These are phyloP conservation scores for Atopsyche davidsoni DNA, from an alignment of 1,140 invertebrate genomes.

Conservation along the genomic window DNA sequence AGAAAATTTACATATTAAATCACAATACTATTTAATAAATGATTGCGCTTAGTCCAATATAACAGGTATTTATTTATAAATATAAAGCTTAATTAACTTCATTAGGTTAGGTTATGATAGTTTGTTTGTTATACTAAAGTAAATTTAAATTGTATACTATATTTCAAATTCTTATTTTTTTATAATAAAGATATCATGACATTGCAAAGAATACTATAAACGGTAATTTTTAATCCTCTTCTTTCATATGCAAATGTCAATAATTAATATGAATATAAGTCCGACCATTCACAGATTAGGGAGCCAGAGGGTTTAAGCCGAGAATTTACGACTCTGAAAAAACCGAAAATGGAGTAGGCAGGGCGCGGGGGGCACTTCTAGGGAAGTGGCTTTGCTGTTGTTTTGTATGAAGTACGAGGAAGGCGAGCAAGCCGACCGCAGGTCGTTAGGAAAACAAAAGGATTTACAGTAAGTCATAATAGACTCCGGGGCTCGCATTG, in stretches of 20 bases:
- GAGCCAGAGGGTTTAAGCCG: slow-evolving; percentile 13
- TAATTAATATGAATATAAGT: slow-evolving; percentile 2
- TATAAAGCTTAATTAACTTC: too few relatives aligned
- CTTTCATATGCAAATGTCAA: slow-evolving; percentile 11
- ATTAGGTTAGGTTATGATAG: too few relatives aligned
- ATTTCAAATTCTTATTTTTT: too few relatives aligned
- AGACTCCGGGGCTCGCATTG: slow-evolving; percentile 22
- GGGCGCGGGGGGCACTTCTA: slow-evolving; percentile 11
- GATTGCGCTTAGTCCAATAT: too few relatives aligned
- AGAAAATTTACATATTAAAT: too few relatives aligned
- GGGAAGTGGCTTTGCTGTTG: slow-evolving; percentile 14
- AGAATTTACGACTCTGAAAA: slow-evolving; percentile 22
- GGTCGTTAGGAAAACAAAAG: slow-evolving; percentile 22
- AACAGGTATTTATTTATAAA: too few relatives aligned
- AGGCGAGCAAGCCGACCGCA: slow-evolving; percentile 19
- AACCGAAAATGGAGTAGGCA: slow-evolving; percentile 27
- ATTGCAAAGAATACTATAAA: too few relatives aligned
- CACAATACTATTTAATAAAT: too few relatives aligned
- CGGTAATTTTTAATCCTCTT: too few relatives aligned
- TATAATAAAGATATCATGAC: too few relatives aligned
- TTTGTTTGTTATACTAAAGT: too few relatives aligned
- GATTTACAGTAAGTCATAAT: slow-evolving; percentile 30
- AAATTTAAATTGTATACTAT: too few relatives aligned
- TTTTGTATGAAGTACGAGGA: slow-evolving; percentile 9
- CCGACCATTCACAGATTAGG: slow-evolving; percentile 23